A percentile compares a stretch with the other conserved stretches of the same genome.
phyloP scores from a whole-genome alignment of 2,113 vertebrate genomes.

The Brachypodius melanocephalos region DNA sequence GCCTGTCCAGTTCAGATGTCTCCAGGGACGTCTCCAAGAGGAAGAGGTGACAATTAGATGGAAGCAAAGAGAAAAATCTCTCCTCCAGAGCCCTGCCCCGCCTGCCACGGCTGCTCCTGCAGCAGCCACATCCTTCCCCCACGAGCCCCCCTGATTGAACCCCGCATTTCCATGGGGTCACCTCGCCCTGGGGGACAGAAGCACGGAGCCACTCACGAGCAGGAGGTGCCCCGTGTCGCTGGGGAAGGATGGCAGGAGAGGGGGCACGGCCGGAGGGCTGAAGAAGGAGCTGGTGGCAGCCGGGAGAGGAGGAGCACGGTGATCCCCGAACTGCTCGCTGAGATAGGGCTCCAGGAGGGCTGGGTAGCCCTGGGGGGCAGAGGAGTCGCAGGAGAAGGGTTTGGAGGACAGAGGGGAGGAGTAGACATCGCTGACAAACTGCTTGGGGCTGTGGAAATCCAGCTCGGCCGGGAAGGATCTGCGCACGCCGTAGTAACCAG shows the following conservation, averaged over 20 bases:
- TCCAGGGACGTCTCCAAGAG: neutral
- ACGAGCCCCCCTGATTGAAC: rapidly evolving
- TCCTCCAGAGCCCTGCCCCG: neutral
- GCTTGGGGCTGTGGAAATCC: conserved; percentile 82
- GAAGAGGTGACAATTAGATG: neutral
- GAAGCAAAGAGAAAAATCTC: neutral
- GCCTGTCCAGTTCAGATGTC: neutral
- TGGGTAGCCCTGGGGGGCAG: conserved; percentile 73
- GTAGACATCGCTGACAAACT: conserved; percentile 77
- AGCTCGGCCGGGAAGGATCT: conserved; percentile 83
- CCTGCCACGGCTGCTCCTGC: neutral
- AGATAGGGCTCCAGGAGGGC: conserved; percentile 85
- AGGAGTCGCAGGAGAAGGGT: conserved; percentile 79
- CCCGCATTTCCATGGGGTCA: neutral
- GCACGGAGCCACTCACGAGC: conserved; percentile 75
- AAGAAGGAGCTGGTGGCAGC: conserved; percentile 72
- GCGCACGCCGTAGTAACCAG: conserved; percentile 82
- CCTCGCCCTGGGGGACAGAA: neutral
- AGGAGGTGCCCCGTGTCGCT: conserved; percentile 79
- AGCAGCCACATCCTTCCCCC: neutral
- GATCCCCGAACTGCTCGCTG: conserved; percentile 81
- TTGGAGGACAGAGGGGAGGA: conserved; percentile 74
- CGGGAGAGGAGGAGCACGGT: conserved; percentile 72
- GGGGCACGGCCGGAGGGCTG: conserved; percentile 76
- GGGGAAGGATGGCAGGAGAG: conserved; percentile 81